These are phyloP conservation scores for Seriola rivoliana DNA, from an alignment of 2,113 vertebrate genomes.

Conservation along the genomic window DNA sequence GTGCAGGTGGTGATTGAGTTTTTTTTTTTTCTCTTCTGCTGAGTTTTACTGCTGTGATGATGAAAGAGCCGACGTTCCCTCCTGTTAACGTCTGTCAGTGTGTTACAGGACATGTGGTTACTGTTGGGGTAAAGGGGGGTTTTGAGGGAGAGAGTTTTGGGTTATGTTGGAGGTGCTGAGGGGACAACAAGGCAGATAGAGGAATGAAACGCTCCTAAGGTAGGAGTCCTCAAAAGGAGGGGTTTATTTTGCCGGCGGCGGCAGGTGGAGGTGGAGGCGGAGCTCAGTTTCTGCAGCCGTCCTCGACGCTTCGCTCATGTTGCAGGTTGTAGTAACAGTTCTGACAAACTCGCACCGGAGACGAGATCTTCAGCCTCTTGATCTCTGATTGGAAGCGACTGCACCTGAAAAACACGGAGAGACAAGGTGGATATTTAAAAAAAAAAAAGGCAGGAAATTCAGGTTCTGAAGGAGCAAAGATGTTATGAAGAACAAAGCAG, in stretches of 20 bases:
- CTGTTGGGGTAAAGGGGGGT: not conserved
- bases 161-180: not conserved
- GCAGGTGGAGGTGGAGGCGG: not conserved
- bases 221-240: not conserved
- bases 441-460: not conserved
- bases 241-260: not conserved
- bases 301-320: constrained; percentile 91
- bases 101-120: constrained; percentile 78
- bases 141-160: not conserved
- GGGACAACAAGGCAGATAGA: constrained; percentile 12
- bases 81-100: constrained; percentile 45
- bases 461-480: not conserved
- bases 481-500: too few relatives aligned
- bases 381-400: constrained; percentile 99
- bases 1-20: constrained; percentile 34
- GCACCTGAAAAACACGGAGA: constrained; percentile 84
- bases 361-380: constrained; percentile 97
- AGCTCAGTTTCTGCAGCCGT: constrained; percentile 88
- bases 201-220: constrained; percentile 14
- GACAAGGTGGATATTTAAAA: not conserved
- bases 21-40: not conserved
- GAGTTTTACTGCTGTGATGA: not conserved
- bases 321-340: constrained; percentile 99
- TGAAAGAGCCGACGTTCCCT: not conserved
- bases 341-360: constrained; percentile 97